Evolutionary conservation across 2,797 vertebrate species (phyloP), one percentile per base, ranked within the genome.

Genomic region (Cottoperca gobio): DNA sequence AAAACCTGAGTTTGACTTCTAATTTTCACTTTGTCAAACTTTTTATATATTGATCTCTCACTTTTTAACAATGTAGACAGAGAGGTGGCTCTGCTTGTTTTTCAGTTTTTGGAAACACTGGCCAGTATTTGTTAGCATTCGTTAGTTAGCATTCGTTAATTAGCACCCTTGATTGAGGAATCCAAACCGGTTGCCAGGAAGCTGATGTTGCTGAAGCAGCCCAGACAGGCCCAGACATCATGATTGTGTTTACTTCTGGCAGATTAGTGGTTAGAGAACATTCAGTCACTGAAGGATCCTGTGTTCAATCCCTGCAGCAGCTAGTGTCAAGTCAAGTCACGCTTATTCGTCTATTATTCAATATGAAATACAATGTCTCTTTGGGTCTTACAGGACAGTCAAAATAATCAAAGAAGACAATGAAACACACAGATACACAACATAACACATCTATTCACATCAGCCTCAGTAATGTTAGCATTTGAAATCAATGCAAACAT

Each of bases 191-290:
- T 49, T 78, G 57, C 57, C 63, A 69, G 67, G 77, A 55, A 73
- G 63, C 54, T 33, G 21, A 5, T 26, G 59, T 63, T 66, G 45
- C 66, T 54, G 62, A 54, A 16, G 71, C 53, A 73, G 53, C 69
- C n/a, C n/a, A 16, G 28, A 78, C 71, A 78, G 60, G 69, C 60
- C 63, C 57, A 49, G 67, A 63, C 77, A 59, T 67, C 63, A 64
- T 73, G 39, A 59, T 46, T 59, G 46, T 75, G 77, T 78, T 85
- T 76, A 12, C 35, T 42, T 65, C 24, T 70, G 26, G 26, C 64
- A 24, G 46, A 23, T 73, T 70, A 53, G 48, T 13, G 59, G 24
- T 35, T 13, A 7, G 31, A 66, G 65, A 68, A 67, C 73, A 49
- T 12, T 45, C 43, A 71, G 57, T 60, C 7, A 45, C 59, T 4